phyloP scores from a whole-genome alignment of 37 sponge, comb jelly and placozoan species.

The Diacarnus erythraeanus region DNA sequence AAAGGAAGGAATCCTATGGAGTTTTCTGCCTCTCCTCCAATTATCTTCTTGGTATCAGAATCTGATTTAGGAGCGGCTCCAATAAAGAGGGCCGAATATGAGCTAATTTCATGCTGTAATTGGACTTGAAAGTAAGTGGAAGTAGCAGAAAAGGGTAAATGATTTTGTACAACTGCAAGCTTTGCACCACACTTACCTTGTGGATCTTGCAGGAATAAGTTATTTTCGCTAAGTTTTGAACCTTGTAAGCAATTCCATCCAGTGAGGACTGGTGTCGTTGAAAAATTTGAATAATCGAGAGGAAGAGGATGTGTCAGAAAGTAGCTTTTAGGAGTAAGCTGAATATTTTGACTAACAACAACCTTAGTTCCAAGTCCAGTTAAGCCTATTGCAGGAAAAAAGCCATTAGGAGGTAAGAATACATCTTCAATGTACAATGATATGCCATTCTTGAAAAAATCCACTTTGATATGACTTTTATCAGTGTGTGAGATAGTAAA shows the following conservation, averaged over 20 bases:
- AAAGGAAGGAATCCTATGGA: conserved; percentile 47
- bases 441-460: conserved; percentile 48
- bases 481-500: neutral
- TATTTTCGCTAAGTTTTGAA: conserved; percentile 10
- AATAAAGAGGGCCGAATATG: conserved; percentile 26
- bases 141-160: conserved; percentile 20
- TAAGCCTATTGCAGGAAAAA: conserved; percentile 58
- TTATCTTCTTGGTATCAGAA: neutral
- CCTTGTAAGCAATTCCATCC: conserved; percentile 42
- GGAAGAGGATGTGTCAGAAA: conserved; percentile 58
- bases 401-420: conserved; percentile 31
- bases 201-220: neutral
- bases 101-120: neutral
- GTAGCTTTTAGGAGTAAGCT: conserved; percentile 39
- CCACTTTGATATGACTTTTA: conserved; percentile 15
- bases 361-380: conserved; percentile 22
- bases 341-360: neutral
- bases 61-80: conserved; percentile 31
- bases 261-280: neutral
- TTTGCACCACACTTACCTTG: neutral
- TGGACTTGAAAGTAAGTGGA: conserved; percentile 37
- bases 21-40: conserved; percentile 39
- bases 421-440: conserved; percentile 2
- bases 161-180: conserved; percentile 28
- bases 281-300: conserved; percentile 34